Percentiles rank a stretch among this genome's conserved stretches.
Evolutionary conservation across 2,797 vertebrate genomes (phyloP).

Genomic region (Spatula versicolor): DNA sequence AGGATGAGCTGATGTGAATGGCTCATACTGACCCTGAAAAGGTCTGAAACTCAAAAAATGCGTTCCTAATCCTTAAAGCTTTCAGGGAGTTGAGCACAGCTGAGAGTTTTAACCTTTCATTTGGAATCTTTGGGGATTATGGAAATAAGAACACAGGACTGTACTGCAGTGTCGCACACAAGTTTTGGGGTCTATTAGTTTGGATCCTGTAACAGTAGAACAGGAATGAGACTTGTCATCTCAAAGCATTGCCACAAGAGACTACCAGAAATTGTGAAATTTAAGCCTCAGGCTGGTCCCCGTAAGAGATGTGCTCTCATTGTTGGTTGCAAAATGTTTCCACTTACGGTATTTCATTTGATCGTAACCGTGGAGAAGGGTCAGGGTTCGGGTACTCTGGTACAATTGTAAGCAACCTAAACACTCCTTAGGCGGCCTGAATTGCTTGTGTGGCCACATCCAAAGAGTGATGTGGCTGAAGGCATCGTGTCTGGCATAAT

Average conservation of each 20-base stretch:
- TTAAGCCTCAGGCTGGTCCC: not conserved
- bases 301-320: not conserved
- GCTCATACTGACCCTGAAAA: not conserved
- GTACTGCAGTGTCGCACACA: not conserved
- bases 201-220: not conserved
- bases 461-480: accelerated
- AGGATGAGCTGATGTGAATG: not conserved
- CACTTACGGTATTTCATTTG: not conserved
- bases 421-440: not conserved
- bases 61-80: not conserved
- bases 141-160: not conserved
- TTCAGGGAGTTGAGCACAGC: not conserved
- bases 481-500: not conserved
- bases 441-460: accelerated
- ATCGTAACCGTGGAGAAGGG: not conserved
- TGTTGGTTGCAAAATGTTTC: not conserved
- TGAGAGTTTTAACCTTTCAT: not conserved
- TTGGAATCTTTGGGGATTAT: not conserved
- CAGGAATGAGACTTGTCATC: not conserved
- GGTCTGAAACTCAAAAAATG: not conserved
- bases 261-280: not conserved
- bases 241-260: not conserved
- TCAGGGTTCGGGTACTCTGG: not conserved
- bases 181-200: not conserved
- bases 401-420: not conserved